Base-by-base conservation (phyloP, 2,113 vertebrate species). In the Cacatua alba region DNA sequence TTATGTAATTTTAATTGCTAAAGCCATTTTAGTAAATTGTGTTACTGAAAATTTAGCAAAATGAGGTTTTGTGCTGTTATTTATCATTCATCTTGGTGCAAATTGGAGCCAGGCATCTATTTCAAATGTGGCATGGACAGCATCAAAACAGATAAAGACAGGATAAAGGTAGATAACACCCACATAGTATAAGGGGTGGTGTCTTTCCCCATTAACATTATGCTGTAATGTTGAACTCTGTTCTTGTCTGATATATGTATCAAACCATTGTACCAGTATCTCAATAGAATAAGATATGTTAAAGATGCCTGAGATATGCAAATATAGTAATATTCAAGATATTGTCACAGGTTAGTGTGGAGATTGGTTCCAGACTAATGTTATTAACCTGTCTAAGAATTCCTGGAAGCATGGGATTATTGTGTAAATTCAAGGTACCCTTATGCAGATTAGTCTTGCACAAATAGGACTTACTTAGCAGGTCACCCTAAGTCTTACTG, bases 1-100 rank as follows among this genome's bases (percentile, higher is more conserved):
- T 82, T 95, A 63, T 69, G 68, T 96, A 60, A 78, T 96, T 92
- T 86, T 94, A 88, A 57, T 21, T 46, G 71, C 77, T 91, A 72
- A 21, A 77, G 31, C 16, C 10, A 29, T 35, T 41, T 94, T 91
- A 91, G 91, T 90, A 88, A 80, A 57, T 25, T 11, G 5, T 55
- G 49, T 9, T 63, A 10, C 60, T 72, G 86, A 55, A 80, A 97
- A 68, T 16, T 37, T 9, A 31, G 49, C 13, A 65, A 77, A 74
- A 53, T 62, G 49, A 94, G 62, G n/a, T 31, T 49, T 81, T 24
- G 52, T 60, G 13, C 68, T 74, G 17, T 10, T 88, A n/a, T 26
- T 37, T 39, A 12, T 81, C 9, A 5, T 53, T 63, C 37, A 11
- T 53, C n/a, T 55, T 11, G 26, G 55, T 57, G 46, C 43, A 26